These are phyloP conservation scores for Brachypteracias leptosomus DNA, from an alignment of 2,113 vertebrate genomes.

Conservation along the genomic window DNA sequence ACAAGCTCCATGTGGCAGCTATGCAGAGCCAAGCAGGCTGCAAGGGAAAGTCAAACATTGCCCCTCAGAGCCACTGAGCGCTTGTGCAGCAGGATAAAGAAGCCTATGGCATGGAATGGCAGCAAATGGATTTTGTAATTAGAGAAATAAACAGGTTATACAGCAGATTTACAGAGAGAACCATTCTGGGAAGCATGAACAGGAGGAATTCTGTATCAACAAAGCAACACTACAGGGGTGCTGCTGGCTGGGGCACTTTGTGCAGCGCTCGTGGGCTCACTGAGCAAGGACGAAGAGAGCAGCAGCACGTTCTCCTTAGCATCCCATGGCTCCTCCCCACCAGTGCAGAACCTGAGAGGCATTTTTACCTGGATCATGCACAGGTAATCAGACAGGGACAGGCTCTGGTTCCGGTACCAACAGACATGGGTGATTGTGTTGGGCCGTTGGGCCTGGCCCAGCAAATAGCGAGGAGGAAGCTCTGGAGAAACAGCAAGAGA, in stretches of 20 bases:
- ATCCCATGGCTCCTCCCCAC: constrained; percentile 43
- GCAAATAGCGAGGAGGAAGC: constrained; percentile 88
- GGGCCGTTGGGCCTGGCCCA: constrained; percentile 88
- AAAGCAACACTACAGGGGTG: not conserved
- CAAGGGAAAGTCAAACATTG: not conserved
- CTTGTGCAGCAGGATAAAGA: not conserved
- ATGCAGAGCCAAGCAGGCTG: not conserved
- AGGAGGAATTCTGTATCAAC: not conserved
- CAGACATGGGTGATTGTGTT: constrained; percentile 95
- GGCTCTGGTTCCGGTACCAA: constrained; percentile 94
- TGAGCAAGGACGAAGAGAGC: not conserved
- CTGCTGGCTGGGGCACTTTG: not conserved
- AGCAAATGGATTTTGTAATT: not conserved
- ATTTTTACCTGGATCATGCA: constrained; percentile 91
- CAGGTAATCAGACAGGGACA: constrained; percentile 89
- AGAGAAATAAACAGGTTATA: not conserved
- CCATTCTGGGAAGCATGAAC: not conserved
- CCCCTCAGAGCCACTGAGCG: not conserved
- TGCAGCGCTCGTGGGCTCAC: not conserved
- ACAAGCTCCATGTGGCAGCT: not conserved
- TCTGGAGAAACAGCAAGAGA: constrained; percentile 87
- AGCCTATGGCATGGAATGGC: not conserved
- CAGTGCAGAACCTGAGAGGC: not conserved
- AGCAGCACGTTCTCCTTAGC: not conserved
- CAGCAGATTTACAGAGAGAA: not conserved